Evolutionary conservation across 2,888 invertebrate genomes (phyloP), one percentile per base, ranked within the genome.

Genomic region (Microplitis manilae): DNA sequence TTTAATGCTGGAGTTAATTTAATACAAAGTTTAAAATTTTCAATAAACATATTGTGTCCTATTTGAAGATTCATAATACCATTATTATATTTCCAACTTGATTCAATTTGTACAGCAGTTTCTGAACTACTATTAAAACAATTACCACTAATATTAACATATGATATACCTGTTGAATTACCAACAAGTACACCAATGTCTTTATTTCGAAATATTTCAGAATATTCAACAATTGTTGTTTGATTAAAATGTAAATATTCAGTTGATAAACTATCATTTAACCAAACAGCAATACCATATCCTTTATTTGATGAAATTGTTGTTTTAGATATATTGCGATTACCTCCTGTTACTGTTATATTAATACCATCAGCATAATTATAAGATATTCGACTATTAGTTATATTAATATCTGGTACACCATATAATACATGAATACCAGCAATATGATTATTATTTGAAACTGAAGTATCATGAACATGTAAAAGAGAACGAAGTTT

Each of bases 301-400:
- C 98, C 97, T 81, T 93, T 92, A 90, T 99, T 99, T 0, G 96
- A 95, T 72, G 95, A 95, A 38, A 99, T 91, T 39, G 94, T 94
- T 67, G 96, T 95, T 83, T 94, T 92, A 9, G 98, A 98, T 79
- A 99, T 93, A 86, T 99, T 98, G 80, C 97, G 93, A 84, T 95
- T 95, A 0, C 99, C 99, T 0, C 99, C 99, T 2, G 96, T 95
- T 79, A 97, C 97, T 0, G 98, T 98, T 9, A 99, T 94, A 89
- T 99, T 99, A 8, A 99, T 92, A 0, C 99, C 99, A 86, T 97
- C 97, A 1, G 97, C 98, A 86, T 94, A 93, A 88, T 99, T 99
- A 83, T 96, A 95, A 17, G 95, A 95, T 82, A 99, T 95, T 84
- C 94, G 92, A 81, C 97, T 97, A 84, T 95, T 94, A 20, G 98